Percentiles rank a stretch among this genome's conserved stretches.
These are phyloP conservation scores for Myanophis thanlyinensis DNA, from an alignment of 2,113 vertebrate genomes.

Conservation along the genomic window DNA sequence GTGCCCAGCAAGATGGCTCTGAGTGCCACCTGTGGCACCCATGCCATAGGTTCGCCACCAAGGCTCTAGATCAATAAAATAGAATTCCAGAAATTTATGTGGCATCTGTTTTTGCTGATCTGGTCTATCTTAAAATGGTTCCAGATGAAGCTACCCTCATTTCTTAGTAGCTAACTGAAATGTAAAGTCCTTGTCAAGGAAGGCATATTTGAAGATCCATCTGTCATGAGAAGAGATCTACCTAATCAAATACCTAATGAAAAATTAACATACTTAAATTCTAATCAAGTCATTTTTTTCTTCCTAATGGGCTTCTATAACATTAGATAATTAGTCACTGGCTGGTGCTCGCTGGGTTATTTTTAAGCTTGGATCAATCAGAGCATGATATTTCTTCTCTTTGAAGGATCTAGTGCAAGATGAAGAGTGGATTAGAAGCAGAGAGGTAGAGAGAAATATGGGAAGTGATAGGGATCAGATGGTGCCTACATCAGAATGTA, in stretches of 20 bases:
- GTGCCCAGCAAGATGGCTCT: too few relatives aligned
- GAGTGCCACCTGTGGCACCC: too few relatives aligned
- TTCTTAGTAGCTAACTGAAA: background rate
- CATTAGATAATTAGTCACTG: constrained; percentile 17
- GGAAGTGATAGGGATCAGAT: background rate
- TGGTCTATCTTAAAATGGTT: background rate
- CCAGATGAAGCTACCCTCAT: background rate
- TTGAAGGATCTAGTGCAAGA: background rate
- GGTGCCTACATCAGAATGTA: background rate
- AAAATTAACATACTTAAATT: constrained; percentile 12
- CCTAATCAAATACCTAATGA: background rate
- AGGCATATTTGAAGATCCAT: background rate
- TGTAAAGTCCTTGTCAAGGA: background rate
- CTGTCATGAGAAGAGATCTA: background rate
- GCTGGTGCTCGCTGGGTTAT: background rate
- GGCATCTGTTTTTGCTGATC: background rate
- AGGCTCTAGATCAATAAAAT: background rate
- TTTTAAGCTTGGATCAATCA: constrained; percentile 24
- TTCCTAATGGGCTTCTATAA: constrained; percentile 4
- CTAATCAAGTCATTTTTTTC: background rate
- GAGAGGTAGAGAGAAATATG: fast-evolving
- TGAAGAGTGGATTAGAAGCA: background rate
- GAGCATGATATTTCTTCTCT: background rate
- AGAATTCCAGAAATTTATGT: background rate
- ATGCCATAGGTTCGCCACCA: too few relatives aligned